phyloP scores from a whole-genome alignment of 2,888 invertebrate species.

The Sinhomidia bicolor region DNA sequence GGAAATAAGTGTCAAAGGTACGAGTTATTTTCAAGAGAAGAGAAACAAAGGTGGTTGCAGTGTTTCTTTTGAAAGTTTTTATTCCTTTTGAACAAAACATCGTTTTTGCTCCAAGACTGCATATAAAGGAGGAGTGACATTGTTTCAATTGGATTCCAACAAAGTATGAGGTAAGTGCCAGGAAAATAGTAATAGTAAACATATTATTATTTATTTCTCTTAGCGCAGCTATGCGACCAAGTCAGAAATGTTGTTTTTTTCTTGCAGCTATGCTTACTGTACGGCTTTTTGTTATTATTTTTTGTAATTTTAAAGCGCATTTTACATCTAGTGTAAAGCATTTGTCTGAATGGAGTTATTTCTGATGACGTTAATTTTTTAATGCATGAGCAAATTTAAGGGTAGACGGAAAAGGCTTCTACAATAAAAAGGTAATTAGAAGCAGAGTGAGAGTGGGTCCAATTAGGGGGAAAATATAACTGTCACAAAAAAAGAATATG shows the following conservation, averaged over 20 bases:
- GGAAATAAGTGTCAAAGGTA: neutral
- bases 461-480: constrained; percentile 28
- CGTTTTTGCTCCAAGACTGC: neutral
- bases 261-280: neutral
- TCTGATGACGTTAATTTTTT: too few relatives aligned
- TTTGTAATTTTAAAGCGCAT: neutral
- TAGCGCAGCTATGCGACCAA: neutral
- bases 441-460: neutral
- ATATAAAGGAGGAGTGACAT: constrained; percentile 39
- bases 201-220: neutral
- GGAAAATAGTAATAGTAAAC: too few relatives aligned
- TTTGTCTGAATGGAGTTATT: too few relatives aligned
- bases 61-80: neutral
- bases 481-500: constrained; percentile 4
- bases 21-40: neutral
- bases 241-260: neutral
- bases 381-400: neutral
- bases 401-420: neutral
- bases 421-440: neutral
- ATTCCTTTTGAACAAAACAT: neutral
- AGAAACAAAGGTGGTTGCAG: neutral
- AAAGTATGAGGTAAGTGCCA: constrained; percentile 66
- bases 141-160: constrained; percentile 43
- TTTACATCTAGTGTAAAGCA: neutral
- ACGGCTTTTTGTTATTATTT: neutral